Evolutionary conservation across 2,113 vertebrate genomes (phyloP), one percentile per base, ranked within the genome.

Genomic region (Rattus norvegicus): DNA sequence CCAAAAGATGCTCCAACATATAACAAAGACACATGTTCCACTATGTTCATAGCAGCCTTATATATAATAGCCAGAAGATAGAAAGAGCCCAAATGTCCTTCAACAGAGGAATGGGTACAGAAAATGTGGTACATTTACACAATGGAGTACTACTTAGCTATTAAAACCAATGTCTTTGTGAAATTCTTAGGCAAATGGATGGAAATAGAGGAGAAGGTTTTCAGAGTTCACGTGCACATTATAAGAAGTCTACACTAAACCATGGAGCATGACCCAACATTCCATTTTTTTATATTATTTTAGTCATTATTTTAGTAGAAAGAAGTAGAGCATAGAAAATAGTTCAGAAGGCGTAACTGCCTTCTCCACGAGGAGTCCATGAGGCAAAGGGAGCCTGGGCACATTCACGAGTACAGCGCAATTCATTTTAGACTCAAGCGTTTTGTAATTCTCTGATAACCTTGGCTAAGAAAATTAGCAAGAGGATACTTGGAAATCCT

Each of bases 361-460:
- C 7, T 73, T 43, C 54, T 75, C 47, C 54, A 52, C n/a, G 5
- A 39, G 72, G 65, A 72, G 36, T 91, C 83, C 72, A 91, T 19
- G 20, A 79, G 26, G 36, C 16, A 79, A 30, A 85, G 30, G 49
- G 36, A 52, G 19, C 65, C 19, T 30, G 79, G 26, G 0, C 4
- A 36, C 70, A 33, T 52, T 65, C 13, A 59, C 6, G 39, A 89
- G 70, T 52, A 7, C 20, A 36, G 59, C 10, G 3, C 12, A 43
- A 65, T 86, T 88, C 33, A 59, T 80, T 30, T 87, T 52, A 75
- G 59, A 94, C 13, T 54, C 43, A 93, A 75, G 22, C 6, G 43
- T 61, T 85, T 89, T 56, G 7, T 72, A 70, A 93, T 91, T 93
- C 73, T 90, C 52, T 65, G 52, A 85, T 39, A 63, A 63, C 56